Conservation (phyloP, 2,113 vertebrate genomes). For the Martes martes region DNA sequence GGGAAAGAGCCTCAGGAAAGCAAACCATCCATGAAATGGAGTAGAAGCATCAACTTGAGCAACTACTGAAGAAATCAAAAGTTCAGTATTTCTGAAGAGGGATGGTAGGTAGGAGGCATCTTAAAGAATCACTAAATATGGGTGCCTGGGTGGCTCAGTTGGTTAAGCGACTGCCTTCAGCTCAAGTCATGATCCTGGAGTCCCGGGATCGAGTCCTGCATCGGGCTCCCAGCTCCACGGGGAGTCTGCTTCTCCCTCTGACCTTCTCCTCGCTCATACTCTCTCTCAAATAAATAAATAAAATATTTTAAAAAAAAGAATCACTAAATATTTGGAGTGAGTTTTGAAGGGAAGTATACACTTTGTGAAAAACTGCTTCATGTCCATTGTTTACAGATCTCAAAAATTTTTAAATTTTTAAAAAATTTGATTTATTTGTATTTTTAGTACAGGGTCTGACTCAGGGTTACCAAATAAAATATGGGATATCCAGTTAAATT, state of each 20-base stretch:
- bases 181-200: too few species aligned
- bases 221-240: too few species aligned
- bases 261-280: too few species aligned
- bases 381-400: neutral
- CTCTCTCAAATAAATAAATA: too few species aligned
- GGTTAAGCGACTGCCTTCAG: too few species aligned
- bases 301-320: neutral
- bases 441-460: neutral
- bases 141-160: too few species aligned
- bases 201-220: too few species aligned
- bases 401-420: neutral
- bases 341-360: neutral
- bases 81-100: neutral
- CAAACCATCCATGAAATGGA: neutral
- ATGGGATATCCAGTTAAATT: neutral
- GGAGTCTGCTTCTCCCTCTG: too few species aligned
- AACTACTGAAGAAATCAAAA: fast-evolving
- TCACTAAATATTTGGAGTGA: neutral
- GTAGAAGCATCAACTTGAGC: fast-evolving
- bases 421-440: neutral
- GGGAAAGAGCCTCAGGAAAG: neutral
- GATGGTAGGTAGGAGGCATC: neutral
- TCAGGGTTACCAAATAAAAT: neutral
- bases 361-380: neutral
- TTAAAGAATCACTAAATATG: neutral